Base-by-base conservation (phyloP, 1,140 invertebrate genomes). In the Neodiprion fabricii region DNA sequence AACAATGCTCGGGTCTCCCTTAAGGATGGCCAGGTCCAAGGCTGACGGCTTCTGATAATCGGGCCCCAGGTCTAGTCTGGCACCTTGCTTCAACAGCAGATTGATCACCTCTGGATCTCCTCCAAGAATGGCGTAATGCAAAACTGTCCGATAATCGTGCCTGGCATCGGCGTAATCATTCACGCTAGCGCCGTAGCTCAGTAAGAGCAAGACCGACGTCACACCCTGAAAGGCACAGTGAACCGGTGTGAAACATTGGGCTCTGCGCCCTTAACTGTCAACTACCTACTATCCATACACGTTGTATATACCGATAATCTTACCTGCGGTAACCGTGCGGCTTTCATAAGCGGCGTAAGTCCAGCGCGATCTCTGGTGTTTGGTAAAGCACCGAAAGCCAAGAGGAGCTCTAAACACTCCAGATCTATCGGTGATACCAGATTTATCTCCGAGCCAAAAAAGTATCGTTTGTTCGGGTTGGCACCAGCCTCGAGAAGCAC, bases 391-490 rank as follows among this genome's bases (percentile, higher is more conserved):
- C 96, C 96, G 81, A 96, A 95, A 14, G 92, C 92, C 21, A 98
- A 88, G 72, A 98, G 85, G 71, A 97, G 86, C 83, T 96, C 93
- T 84, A 97, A 86, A 80, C 94, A 96, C 75, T 95, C 92, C 67
- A 95, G 88, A 80, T 97, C 96, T 79, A 90, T 85, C 14, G 89
- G 92, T 47, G 92, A 94, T 3, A 97, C 93, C 67, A 97, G 88
- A 84, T 97, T 97, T 72, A 98, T 96, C 87, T 97, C 96, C 0
- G 95, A 92, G 3, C 96, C 96, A 81, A 97, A 95, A 87, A 97
- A 97, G 83, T 96, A 96, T 11, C 90, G 91, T 88, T 92, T 95
- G 86, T 92, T 96, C 74, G 92, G 92, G 85, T 94, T 92, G 0
- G 93, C 93, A 1, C 93, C 93, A 74, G 93, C 91, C 79, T 95